A percentile compares a stretch with the other conserved stretches of the same genome.
Conservation (phyloP, 2,113 vertebrate genomes). For the Corvus hawaiiensis region DNA sequence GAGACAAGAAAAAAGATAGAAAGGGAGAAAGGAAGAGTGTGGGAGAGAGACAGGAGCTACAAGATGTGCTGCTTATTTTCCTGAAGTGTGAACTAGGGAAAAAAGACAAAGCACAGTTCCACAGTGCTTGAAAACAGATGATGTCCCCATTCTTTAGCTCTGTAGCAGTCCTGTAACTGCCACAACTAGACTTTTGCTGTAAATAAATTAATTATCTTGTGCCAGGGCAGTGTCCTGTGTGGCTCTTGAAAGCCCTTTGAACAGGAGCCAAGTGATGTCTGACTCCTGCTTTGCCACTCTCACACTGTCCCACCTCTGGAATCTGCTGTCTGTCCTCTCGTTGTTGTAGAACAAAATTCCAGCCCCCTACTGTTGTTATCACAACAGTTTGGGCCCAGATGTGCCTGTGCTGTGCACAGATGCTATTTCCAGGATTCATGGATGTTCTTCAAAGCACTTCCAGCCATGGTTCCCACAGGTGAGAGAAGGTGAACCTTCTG, state of each 20-base stretch:
- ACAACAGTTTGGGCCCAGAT: background rate
- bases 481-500: too few relatives aligned
- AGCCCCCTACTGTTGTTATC: background rate
- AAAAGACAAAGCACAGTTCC: background rate
- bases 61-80: background rate
- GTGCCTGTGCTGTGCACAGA: background rate
- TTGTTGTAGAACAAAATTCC: background rate
- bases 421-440: background rate
- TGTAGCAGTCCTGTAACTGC: background rate
- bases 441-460: background rate
- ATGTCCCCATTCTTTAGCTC: background rate
- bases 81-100: background rate
- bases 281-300: background rate
- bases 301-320: background rate
- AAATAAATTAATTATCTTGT: background rate
- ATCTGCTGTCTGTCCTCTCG: accelerated
- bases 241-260: background rate
- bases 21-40: background rate
- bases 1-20: background rate
- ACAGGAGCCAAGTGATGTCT: background rate
- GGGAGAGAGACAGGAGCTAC: background rate
- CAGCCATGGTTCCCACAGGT: background rate
- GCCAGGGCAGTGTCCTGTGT: background rate
- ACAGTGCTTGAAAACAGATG: background rate
- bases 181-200: background rate